phyloP scores from a whole-genome alignment of 92 coral and sea anemone genomes.

The Porites lobata region DNA sequence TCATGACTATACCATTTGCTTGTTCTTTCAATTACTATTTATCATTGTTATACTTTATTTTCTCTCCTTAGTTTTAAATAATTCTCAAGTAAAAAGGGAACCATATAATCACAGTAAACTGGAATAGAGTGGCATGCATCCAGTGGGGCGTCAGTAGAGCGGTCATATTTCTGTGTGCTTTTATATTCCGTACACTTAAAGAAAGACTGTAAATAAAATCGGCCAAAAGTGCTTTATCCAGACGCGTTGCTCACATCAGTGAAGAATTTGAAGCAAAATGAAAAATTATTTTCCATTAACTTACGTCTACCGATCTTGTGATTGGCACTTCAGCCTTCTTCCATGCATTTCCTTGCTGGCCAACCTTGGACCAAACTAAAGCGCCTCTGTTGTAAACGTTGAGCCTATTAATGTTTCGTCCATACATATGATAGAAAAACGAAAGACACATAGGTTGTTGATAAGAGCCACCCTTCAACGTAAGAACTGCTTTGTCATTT shows the following conservation, averaged over 20 bases:
- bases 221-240: no score
- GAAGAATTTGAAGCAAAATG: background rate
- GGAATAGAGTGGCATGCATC: no score
- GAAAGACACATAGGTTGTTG: slow-evolving; percentile 13
- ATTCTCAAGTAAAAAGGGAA: no score
- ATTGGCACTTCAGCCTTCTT: slow-evolving; percentile 3
- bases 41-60: no score
- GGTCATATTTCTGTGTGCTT: no score
- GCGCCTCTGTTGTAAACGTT: background rate
- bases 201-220: no score
- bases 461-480: background rate
- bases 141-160: no score
- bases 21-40: background rate
- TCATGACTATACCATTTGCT: background rate
- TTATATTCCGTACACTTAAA: no score
- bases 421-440: slow-evolving; percentile 37
- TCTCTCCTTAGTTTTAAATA: no score
- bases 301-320: slow-evolving; percentile 1
- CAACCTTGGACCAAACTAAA: background rate
- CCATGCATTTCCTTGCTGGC: slow-evolving; percentile 21
- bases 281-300: background rate
- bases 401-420: background rate
- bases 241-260: background rate
- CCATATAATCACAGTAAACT: no score
- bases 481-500: background rate